These are phyloP conservation scores for Percina caprodes DNA, from an alignment of 2,113 vertebrate genomes.

Conservation along the genomic window DNA sequence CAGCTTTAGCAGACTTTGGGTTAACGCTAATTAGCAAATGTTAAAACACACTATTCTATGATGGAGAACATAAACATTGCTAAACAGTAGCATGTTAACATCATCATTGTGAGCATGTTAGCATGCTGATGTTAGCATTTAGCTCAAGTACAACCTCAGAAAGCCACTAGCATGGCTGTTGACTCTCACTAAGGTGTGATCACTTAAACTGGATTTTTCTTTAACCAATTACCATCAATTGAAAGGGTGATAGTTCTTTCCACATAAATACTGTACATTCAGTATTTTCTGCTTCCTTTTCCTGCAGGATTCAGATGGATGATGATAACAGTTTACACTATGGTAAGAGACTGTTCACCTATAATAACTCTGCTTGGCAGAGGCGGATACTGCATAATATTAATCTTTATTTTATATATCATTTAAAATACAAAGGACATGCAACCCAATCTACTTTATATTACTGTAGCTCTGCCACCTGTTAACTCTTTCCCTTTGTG, in stretches of 20 bases:
- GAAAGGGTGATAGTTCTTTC: background rate
- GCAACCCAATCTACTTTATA: too few relatives aligned
- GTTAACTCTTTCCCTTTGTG: background rate
- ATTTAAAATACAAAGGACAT: too few relatives aligned
- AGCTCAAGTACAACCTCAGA: background rate
- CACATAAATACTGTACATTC: background rate
- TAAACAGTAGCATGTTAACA: background rate
- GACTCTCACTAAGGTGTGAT: background rate
- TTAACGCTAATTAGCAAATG: too few relatives aligned
- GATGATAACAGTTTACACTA: constrained; percentile 1
- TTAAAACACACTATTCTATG: too few relatives aligned
- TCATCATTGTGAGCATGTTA: background rate
- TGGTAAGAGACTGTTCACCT: constrained; percentile 14
- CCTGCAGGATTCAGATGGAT: background rate
- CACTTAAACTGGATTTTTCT: background rate
- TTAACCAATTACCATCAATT: background rate
- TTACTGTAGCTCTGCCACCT: constrained; percentile 1
- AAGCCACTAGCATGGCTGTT: background rate
- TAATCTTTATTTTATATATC: too few relatives aligned
- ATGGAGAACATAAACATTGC: background rate
- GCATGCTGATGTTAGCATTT: too few relatives aligned
- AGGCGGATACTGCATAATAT: background rate
- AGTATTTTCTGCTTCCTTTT: background rate
- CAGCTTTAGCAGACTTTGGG: too few relatives aligned
- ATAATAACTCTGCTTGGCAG: constrained; percentile 8